Evolutionary conservation across 1,140 invertebrate species (phyloP).

Genomic region (Drosophila gunungcola): DNA sequence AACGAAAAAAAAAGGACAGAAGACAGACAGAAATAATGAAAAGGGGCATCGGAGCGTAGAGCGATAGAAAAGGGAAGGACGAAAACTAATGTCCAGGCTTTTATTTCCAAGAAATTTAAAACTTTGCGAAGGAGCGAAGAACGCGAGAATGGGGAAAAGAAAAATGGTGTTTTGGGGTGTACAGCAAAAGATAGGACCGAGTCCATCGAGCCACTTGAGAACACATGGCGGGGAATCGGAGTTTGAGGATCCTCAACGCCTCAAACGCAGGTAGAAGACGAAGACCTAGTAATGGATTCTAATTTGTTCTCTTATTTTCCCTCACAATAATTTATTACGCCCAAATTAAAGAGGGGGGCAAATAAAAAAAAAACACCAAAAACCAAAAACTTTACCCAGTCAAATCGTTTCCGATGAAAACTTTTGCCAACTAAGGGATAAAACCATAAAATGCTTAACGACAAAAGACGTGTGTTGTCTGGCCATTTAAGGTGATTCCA

Average conservation of each 20-base stretch:
- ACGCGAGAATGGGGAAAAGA: conserved; percentile 26
- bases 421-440: conserved; percentile 22
- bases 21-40: conserved; percentile 39
- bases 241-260: conserved; percentile 51
- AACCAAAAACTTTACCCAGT: conserved; percentile 9
- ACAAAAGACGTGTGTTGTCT: conserved; percentile 48
- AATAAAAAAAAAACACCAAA: neutral
- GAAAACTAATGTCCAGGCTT: conserved; percentile 81
- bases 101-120: conserved; percentile 84
- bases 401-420: conserved; percentile 39
- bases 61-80: conserved; percentile 65
- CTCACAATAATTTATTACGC: conserved; percentile 60
- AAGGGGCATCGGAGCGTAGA: conserved; percentile 64
- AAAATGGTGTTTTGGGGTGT: conserved; percentile 67
- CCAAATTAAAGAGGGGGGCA: conserved; percentile 23
- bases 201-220: conserved; percentile 59
- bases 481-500: conserved; percentile 73
- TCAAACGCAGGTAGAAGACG: conserved; percentile 51
- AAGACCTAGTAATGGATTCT: conserved; percentile 36
- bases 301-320: conserved; percentile 21
- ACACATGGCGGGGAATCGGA: conserved; percentile 56
- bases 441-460: conserved; percentile 22
- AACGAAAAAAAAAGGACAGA: conserved; percentile 2
- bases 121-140: conserved; percentile 67
- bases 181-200: conserved; percentile 11